These are phyloP conservation scores for Kryptolebias marmoratus DNA, from an alignment of 2,113 vertebrate species.

Conservation along the genomic window DNA sequence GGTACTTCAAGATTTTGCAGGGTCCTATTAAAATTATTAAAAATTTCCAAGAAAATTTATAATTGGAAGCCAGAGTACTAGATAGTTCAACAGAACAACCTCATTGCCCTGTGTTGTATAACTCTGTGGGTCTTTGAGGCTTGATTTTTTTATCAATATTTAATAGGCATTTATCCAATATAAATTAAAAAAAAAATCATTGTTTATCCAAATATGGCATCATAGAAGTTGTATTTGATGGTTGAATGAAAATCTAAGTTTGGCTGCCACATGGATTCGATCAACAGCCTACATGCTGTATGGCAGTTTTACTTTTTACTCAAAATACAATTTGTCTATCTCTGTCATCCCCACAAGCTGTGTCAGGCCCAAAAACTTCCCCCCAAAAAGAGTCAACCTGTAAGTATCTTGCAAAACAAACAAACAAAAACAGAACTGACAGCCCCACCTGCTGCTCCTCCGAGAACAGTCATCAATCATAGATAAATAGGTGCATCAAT, in stretches of 20 bases:
- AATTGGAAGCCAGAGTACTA: too few species aligned
- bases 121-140: too few species aligned
- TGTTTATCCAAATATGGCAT: too few species aligned
- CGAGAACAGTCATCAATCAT: background rate
- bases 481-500: background rate
- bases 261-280: background rate
- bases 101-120: too few species aligned
- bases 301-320: background rate
- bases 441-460: background rate
- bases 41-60: background rate
- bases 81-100: too few species aligned
- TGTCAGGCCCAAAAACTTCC: background rate
- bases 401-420: conserved; percentile 6
- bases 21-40: background rate
- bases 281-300: background rate
- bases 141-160: too few species aligned
- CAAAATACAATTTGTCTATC: background rate
- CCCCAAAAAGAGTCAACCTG: background rate
- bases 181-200: too few species aligned
- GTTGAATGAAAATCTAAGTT: too few species aligned
- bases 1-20: background rate
- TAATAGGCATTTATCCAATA: too few species aligned
- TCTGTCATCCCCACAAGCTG: conserved; percentile 10
- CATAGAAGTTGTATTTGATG: too few species aligned
- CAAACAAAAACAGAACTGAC: background rate